These are phyloP conservation scores for Pemphigus obesinymphae DNA, from an alignment of 1,140 invertebrate species.

Conservation along the genomic window DNA sequence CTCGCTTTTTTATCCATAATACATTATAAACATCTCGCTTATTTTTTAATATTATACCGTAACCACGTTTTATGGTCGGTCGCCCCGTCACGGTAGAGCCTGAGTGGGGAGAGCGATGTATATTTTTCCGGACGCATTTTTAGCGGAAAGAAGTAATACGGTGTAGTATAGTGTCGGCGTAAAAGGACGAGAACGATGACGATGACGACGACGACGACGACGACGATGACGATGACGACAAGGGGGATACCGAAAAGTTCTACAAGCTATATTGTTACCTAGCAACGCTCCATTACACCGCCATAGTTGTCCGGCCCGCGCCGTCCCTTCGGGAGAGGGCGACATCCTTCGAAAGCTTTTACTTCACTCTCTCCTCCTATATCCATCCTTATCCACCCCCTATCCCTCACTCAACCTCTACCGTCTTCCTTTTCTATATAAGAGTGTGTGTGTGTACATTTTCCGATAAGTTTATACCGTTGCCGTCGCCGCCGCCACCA, in stretches of 20 bases:
- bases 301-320: constrained; percentile 43
- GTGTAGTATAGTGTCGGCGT: neutral
- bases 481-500: neutral
- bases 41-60: neutral
- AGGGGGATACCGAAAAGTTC: constrained; percentile 30
- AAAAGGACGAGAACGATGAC: neutral
- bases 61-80: neutral
- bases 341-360: constrained; percentile 40
- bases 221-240: neutral
- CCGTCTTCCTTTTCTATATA: neutral
- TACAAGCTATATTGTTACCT: constrained; percentile 46
- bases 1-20: neutral
- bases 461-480: constrained; percentile 40
- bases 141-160: neutral
- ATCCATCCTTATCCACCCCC: neutral
- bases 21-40: neutral
- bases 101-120: neutral
- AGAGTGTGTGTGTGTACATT: neutral
- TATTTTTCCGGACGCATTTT: neutral
- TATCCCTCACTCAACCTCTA: neutral
- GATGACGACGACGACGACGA: neutral
- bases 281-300: constrained; percentile 48
- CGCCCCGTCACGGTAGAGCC: neutral
- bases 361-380: neutral
- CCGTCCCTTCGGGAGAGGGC: constrained; percentile 11